phyloP scores from a whole-genome alignment of 2,888 invertebrate genomes.

The Euclidia mi region DNA sequence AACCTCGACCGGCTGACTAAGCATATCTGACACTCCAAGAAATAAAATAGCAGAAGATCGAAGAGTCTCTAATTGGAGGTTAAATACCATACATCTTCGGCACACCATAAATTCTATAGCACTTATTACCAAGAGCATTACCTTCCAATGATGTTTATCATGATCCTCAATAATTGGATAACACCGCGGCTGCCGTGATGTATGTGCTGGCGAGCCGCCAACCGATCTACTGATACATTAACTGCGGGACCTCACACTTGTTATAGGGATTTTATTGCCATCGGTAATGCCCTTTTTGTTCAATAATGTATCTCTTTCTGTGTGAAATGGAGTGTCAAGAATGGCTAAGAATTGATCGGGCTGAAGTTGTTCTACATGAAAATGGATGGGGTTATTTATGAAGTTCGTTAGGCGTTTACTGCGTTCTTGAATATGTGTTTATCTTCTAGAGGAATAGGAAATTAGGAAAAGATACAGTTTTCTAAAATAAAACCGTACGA shows the following conservation, averaged over 20 bases:
- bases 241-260: constrained; percentile 11
- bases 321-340: not conserved
- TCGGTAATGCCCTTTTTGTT: constrained; percentile 20
- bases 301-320: constrained; percentile 8
- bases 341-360: constrained; percentile 2
- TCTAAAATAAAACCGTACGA: too few relatives aligned
- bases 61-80: too few relatives aligned
- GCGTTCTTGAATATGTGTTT: too few relatives aligned
- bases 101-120: too few relatives aligned
- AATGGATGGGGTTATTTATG: not conserved
- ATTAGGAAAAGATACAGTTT: too few relatives aligned
- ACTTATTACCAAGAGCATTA: constrained; percentile 1
- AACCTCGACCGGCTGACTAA: too few relatives aligned
- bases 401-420: too few relatives aligned
- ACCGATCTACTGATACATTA: constrained; percentile 20
- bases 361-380: not conserved
- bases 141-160: constrained; percentile 23
- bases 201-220: constrained; percentile 62
- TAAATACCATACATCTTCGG: too few relatives aligned
- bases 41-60: too few relatives aligned
- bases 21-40: too few relatives aligned
- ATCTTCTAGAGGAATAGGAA: not conserved
- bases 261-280: constrained; percentile 33
- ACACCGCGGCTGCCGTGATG: constrained; percentile 54
- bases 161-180: constrained; percentile 58